Conservation (phyloP, 37 sponge, comb jelly and placozoan genomes). For the Amphimedon queenslandica region DNA sequence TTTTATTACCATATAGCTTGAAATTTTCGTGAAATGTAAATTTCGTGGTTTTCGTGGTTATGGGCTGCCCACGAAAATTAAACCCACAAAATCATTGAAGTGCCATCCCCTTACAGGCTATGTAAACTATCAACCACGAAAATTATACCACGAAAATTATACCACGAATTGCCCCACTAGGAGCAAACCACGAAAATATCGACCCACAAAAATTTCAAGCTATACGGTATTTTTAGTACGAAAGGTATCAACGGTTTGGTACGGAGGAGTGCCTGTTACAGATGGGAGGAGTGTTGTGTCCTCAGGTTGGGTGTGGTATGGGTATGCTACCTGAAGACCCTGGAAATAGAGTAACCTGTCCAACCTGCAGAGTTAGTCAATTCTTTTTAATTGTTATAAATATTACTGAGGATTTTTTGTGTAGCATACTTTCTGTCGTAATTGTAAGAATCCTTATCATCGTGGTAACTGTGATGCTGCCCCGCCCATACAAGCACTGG, state of each 20-base stretch:
- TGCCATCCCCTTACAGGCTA: too few species aligned
- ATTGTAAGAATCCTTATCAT: conserved; percentile 50
- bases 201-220: too few species aligned
- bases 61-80: too few species aligned
- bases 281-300: conserved; percentile 90
- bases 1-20: too few species aligned
- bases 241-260: conserved; percentile 77
- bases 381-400: conserved; percentile 27
- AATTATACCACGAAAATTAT: too few species aligned
- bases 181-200: too few species aligned
- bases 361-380: conserved; percentile 10
- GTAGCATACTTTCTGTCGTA: conserved; percentile 68
- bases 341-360: conserved; percentile 53
- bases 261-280: conserved; percentile 78
- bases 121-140: too few species aligned
- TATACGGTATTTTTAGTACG: conserved; percentile 71
- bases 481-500: not conserved
- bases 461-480: conserved; percentile 37
- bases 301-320: conserved; percentile 57
- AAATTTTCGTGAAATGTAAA: too few species aligned
- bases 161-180: too few species aligned
- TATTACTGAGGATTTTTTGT: not conserved
- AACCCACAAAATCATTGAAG: too few species aligned
- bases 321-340: conserved; percentile 65
- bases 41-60: too few species aligned